phyloP scores from a whole-genome alignment of 1,140 invertebrate species.

The Eurosta solidaginis region DNA sequence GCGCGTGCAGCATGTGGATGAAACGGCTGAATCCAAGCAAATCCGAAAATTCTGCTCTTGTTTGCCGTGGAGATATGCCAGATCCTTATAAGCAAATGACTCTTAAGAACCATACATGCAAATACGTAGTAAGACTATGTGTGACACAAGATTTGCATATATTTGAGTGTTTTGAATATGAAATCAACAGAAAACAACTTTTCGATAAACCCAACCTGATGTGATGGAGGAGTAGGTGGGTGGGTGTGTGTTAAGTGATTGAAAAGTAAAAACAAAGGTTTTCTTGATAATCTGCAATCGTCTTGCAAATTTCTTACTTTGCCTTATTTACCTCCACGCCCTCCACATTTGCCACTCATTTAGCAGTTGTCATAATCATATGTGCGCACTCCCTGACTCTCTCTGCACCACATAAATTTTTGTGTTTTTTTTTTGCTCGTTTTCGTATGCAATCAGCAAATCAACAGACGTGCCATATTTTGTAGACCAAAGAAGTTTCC shows the following conservation, averaged over 20 bases:
- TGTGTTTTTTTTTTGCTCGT: not conserved
- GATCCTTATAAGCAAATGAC: not conserved
- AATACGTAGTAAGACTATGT: not conserved
- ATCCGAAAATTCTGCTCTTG: not conserved
- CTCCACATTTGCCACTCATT: not conserved
- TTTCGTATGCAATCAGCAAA: constrained; percentile 16
- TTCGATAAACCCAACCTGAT: not conserved
- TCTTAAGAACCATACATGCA: not conserved
- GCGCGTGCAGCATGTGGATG: not conserved
- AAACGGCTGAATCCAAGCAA: not conserved
- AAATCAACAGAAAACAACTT: constrained; percentile 17
- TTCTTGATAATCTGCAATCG: constrained; percentile 25
- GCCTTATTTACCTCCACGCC: not conserved
- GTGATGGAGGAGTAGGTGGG: too few relatives aligned
- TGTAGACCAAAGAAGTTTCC: not conserved
- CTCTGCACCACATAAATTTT: not conserved
- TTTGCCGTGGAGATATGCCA: not conserved
- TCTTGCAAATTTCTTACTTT: constrained; percentile 15
- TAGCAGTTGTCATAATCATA: constrained; percentile 13
- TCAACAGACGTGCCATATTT: not conserved
- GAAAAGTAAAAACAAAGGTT: constrained; percentile 16
- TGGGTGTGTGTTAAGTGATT: constrained; percentile 15
- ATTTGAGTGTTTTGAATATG: constrained; percentile 26
- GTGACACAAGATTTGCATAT: not conserved
- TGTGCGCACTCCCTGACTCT: not conserved